phyloP scores from a whole-genome alignment of 1,140 invertebrate species.

The Ips nitidus region DNA sequence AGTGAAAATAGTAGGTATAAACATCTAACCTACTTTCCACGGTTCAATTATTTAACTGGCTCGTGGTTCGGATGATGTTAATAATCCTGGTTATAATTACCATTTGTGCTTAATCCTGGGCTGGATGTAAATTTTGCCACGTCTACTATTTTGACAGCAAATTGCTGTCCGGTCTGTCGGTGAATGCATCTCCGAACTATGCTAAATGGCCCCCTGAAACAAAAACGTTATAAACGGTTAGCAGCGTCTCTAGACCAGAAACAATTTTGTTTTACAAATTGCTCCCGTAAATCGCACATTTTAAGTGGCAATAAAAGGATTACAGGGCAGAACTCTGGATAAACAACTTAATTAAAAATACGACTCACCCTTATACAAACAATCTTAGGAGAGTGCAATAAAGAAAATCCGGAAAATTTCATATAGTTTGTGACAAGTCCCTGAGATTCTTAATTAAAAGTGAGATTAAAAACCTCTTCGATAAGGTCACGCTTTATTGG shows the following conservation, averaged over 20 bases:
- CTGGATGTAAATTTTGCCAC: constrained; percentile 96
- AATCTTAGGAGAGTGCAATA: no score
- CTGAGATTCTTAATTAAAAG: not conserved
- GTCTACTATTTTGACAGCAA: constrained; percentile 98
- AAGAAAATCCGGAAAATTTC: no score
- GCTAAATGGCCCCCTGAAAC: constrained; percentile 94
- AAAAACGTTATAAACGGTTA: constrained; percentile 34
- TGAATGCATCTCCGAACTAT: constrained; percentile 95
- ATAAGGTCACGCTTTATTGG: constrained; percentile 7
- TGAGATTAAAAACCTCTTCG: not conserved
- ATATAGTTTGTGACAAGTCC: not conserved
- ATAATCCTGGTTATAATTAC: constrained; percentile 55
- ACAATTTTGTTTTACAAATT: no score
- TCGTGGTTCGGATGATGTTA: not conserved
- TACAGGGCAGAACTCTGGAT: no score
- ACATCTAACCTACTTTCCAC: no score
- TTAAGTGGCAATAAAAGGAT: no score
- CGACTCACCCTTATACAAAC: no score
- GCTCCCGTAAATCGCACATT: no score
- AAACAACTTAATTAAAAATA: no score
- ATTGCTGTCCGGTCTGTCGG: constrained; percentile 90
- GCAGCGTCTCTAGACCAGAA: no score
- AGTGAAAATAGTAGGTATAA: no score
- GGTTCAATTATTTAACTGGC: no score
- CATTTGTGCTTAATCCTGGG: constrained; percentile 92